Evolutionary conservation across 2,888 invertebrate species (phyloP).

Genomic region (Caenorhabditis imperialis): DNA sequence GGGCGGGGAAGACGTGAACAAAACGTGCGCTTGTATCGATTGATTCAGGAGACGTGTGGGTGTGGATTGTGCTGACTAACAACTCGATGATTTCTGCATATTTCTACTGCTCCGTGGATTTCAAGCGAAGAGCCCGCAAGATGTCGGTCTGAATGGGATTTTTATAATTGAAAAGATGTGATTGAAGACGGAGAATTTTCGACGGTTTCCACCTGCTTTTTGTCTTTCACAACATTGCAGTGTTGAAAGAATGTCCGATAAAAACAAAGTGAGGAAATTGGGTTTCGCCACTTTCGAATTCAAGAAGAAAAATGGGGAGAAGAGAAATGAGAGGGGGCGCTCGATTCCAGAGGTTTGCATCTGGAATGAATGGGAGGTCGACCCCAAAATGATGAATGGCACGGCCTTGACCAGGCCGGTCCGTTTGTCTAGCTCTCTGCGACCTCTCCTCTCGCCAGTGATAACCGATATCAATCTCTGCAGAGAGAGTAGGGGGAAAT

Average conservation of each 20-base stretch:
- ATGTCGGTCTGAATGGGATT: conserved; percentile 35
- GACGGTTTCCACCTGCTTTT: too few relatives aligned
- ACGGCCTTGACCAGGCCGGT: conserved; percentile 41
- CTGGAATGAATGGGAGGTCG: conserved; percentile 15
- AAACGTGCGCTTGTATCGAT: too few relatives aligned
- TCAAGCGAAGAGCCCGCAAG: conserved; percentile 37
- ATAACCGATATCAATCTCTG: conserved; percentile 26
- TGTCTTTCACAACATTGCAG: too few relatives aligned
- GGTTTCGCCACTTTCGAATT: not conserved
- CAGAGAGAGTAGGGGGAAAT: not conserved
- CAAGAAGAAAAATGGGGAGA: not conserved
- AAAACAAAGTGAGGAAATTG: not conserved
- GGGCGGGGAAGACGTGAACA: too few relatives aligned
- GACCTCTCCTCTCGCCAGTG: conserved; percentile 2
- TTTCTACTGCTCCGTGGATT: conserved; percentile 22
- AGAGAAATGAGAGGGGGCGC: not conserved
- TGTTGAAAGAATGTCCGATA: not conserved
- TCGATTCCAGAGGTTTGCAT: conserved; percentile 14
- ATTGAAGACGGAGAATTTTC: too few relatives aligned
- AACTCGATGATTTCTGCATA: conserved; percentile 38
- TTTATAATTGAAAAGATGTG: not conserved
- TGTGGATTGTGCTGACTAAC: conserved; percentile 11
- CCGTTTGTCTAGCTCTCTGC: conserved; percentile 4
- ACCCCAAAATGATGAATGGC: conserved; percentile 28
- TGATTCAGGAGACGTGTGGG: not conserved